phyloP scores from a whole-genome alignment of 2,113 vertebrate genomes.

The Scopus umbretta region DNA sequence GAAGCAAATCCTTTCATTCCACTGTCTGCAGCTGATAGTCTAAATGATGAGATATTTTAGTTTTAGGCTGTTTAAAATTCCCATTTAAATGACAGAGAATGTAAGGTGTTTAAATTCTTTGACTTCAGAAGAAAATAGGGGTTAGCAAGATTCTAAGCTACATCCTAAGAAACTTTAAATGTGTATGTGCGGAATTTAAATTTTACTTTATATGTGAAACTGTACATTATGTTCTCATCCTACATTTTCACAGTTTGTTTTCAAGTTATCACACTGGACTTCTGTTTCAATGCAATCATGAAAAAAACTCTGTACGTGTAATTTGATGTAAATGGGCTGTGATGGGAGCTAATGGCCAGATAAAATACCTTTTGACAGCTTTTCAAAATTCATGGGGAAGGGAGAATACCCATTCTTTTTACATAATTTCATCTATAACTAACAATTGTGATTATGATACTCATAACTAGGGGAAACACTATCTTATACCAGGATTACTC shows the following conservation, averaged over 20 bases:
- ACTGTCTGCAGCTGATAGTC: background rate
- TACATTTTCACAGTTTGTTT: background rate
- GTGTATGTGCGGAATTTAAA: background rate
- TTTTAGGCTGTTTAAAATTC: background rate
- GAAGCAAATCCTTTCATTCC: conserved; percentile 1
- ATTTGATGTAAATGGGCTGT: background rate
- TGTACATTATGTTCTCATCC: background rate
- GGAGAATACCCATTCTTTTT: background rate
- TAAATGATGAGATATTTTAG: background rate
- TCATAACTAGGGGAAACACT: background rate
- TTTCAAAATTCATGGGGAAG: background rate
- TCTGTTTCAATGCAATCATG: background rate
- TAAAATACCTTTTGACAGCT: background rate
- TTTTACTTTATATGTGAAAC: background rate
- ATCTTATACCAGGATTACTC: background rate
- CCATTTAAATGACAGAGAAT: background rate
- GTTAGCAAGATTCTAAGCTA: background rate
- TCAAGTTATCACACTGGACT: background rate
- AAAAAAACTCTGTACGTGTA: background rate
- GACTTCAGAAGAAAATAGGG: background rate
- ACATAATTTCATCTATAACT: background rate
- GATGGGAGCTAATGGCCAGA: background rate
- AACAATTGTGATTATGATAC: background rate
- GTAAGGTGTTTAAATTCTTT: background rate
- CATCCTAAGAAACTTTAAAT: background rate